These are phyloP conservation scores for Eucidaris tribuloides DNA, from an alignment of 35 echinoderm and acorn worm genomes.

Conservation along the genomic window DNA sequence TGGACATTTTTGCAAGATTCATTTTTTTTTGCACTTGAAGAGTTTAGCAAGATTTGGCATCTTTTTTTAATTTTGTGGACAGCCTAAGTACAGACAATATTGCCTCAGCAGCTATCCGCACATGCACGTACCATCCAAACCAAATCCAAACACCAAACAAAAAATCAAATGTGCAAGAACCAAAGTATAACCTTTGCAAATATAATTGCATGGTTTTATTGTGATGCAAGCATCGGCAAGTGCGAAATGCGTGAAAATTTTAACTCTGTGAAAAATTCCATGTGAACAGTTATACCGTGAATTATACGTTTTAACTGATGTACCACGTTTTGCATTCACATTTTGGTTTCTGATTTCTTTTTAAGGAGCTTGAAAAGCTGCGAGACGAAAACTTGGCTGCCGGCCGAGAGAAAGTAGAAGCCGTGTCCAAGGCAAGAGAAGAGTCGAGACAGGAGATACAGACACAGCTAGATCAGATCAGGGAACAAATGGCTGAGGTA, in stretches of 20 bases:
- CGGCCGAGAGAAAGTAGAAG: conserved; percentile 91
- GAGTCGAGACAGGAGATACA: conserved; percentile 83
- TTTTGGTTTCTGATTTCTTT: neutral
- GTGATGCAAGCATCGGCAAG: too few species aligned
- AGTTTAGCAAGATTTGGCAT: too few species aligned
- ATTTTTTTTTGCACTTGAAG: too few species aligned
- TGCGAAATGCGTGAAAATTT: neutral
- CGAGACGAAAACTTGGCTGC: conserved; percentile 74
- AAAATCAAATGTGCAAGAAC: neutral
- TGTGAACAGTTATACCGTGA: neutral
- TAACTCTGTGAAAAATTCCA: too few species aligned
- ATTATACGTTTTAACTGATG: neutral
- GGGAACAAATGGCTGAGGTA: conserved; percentile 79
- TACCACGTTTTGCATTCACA: too few species aligned
- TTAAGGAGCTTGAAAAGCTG: conserved; percentile 74
- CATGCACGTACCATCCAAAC: too few species aligned
- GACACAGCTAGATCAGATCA: conserved; percentile 73
- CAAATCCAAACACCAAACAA: too few species aligned
- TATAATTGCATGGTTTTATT: neutral
- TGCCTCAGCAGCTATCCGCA: too few species aligned
- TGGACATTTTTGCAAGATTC: too few species aligned
- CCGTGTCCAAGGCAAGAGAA: conserved; percentile 90
- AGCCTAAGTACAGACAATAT: too few species aligned
- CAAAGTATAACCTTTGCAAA: neutral
- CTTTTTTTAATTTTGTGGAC: too few species aligned